phyloP scores from a whole-genome alignment of 1,140 invertebrate species.

The Papilio polyxenes region DNA sequence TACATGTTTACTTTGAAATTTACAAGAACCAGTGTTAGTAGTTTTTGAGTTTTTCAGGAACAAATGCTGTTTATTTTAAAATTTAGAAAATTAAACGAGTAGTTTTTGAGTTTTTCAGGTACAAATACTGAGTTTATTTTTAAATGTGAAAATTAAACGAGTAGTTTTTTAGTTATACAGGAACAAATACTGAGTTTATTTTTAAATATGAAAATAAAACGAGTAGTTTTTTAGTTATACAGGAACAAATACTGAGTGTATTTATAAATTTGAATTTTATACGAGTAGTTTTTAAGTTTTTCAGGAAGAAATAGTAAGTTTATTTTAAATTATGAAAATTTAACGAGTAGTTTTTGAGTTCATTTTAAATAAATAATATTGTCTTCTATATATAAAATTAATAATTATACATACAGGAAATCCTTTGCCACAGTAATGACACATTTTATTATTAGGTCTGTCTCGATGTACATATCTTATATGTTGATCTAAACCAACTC shows the following conservation, averaged over 20 bases:
- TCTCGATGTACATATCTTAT: conserved; percentile 70
- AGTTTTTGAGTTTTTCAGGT: background rate
- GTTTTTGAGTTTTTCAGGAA: too few species aligned
- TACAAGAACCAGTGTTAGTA: too few species aligned
- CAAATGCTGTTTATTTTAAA: too few species aligned
- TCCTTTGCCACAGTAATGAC: conserved; percentile 72
- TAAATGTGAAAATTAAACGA: too few species aligned
- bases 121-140: too few species aligned
- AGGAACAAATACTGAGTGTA: too few species aligned
- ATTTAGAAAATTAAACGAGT: background rate
- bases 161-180: too few species aligned
- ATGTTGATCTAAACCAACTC: conserved; percentile 70
- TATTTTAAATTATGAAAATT: too few species aligned
- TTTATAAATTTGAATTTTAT: background rate
- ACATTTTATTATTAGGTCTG: conserved; percentile 68
- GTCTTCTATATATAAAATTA: background rate
- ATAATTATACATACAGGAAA: conserved; percentile 63
- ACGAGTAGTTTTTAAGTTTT: conserved; percentile 1
- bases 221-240: too few species aligned
- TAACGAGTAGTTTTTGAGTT: too few species aligned
- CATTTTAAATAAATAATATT: background rate
- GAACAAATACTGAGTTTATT: background rate
- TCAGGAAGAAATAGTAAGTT: too few species aligned
- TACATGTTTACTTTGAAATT: too few species aligned
- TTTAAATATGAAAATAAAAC: background rate